A percentile compares a stretch with the other conserved stretches of the same genome.
Evolutionary conservation across 2,113 vertebrate species (phyloP).

Genomic region (Ailuropoda melanoleuca): DNA sequence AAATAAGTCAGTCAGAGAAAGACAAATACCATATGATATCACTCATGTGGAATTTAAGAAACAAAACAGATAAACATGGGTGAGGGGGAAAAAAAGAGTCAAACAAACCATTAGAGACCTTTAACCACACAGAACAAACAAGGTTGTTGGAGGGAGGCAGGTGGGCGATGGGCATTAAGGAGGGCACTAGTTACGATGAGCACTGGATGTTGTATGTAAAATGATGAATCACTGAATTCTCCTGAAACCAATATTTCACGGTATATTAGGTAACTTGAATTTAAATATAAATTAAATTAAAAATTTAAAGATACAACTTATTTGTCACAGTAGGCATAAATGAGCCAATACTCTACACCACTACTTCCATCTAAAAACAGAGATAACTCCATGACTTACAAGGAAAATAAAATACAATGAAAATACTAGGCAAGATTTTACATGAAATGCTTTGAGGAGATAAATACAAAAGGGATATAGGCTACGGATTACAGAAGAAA

Average conservation of each 20-base stretch:
- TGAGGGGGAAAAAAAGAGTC: neutral
- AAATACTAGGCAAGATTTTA: neutral
- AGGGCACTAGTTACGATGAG: neutral
- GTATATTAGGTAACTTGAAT: neutral
- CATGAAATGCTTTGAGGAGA: constrained; percentile 6
- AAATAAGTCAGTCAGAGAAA: neutral
- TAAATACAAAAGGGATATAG: constrained; percentile 3
- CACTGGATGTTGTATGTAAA: neutral
- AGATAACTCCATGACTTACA: neutral
- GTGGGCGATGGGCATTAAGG: neutral
- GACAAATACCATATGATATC: neutral
- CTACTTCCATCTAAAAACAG: constrained; percentile 3
- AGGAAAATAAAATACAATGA: neutral
- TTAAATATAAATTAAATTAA: neutral
- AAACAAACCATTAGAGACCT: neutral
- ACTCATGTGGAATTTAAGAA: neutral
- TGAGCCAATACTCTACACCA: neutral
- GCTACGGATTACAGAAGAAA: neutral
- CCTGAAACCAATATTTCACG: neutral
- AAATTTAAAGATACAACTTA: neutral
- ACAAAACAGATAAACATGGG: neutral
- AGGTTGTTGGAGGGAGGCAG: neutral
- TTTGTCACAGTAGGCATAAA: neutral
- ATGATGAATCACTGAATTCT: neutral
- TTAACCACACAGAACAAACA: neutral